These are phyloP conservation scores for Gryon sp. DNA, from an alignment of 1,140 invertebrate species.

Conservation along the genomic window DNA sequence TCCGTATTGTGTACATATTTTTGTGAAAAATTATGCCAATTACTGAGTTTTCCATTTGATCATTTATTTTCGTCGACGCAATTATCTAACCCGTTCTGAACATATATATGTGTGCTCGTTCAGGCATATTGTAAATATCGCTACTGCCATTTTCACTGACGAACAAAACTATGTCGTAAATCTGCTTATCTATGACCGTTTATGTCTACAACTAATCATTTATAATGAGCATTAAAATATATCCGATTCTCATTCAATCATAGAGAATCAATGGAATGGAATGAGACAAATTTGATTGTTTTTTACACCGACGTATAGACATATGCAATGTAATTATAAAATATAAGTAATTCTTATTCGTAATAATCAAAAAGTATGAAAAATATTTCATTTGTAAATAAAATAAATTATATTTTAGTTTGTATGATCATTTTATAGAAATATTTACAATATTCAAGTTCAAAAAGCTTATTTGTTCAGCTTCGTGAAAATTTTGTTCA, in stretches of 20 bases:
- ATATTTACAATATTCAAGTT: no score
- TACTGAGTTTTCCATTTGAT: neutral
- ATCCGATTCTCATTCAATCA: neutral
- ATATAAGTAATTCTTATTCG: no score
- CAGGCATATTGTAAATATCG: conserved; percentile 15
- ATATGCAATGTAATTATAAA: no score
- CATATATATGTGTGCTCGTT: neutral
- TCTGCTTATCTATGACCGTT: neutral
- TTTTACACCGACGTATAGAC: no score
- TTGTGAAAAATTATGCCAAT: conserved; percentile 23
- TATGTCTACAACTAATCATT: neutral
- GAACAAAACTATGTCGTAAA: conserved; percentile 3
- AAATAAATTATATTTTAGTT: no score
- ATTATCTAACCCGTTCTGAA: conserved; percentile 1
- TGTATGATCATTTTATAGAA: no score
- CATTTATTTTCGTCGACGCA: conserved; percentile 6
- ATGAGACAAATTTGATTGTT: neutral
- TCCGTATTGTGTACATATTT: neutral
- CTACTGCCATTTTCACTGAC: conserved; percentile 21
- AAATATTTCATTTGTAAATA: no score
- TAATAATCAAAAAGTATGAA: no score
- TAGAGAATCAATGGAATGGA: no score
- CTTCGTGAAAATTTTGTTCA: no score
- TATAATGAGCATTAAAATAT: neutral
- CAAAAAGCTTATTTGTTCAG: no score